Base-by-base conservation (phyloP, 2,888 invertebrate genomes). In the Ametastegia equiseti region DNA sequence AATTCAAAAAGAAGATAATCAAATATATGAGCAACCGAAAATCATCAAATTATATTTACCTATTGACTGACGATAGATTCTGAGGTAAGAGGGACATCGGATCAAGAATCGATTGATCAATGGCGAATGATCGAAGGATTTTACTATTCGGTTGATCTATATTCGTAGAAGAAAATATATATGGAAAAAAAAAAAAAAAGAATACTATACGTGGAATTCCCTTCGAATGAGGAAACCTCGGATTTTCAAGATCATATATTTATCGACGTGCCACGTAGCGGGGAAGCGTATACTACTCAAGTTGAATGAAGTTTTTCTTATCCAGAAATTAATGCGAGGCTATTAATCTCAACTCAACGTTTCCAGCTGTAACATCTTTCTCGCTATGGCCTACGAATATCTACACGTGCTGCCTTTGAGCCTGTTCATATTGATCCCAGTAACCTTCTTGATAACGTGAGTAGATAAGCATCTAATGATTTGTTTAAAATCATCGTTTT, bases 391-490 rank as follows among this genome's bases (percentile, higher is more conserved):
- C 69, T 89, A 89, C 83, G 88, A 88, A 81, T 88, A 89, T 83
- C 83, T 92, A 30, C 90, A 92, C 85, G 86, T 90, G 78, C 84
- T 92, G 81, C 92, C 92, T 39, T 82, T 92, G 80, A 88, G 89
- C 78, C 87, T 92, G 47, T 92, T 92, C 85, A 89, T 92, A 69
- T 83, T 92, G n/a, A 91, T 92, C 80, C 92, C 92, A 27, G 88
- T 88, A 50, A 92, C 92, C 15, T 92, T 92, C 82, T 84, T 92
- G 77, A 89, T 90, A 85, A 92, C 92, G 92, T 92, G 87, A 92
- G 92, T 92, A 83, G 30, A 27, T 50, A 30, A 63, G 27, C 9
- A 15, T 27, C 30, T 2, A 1, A 63, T 9, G 36, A 36, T 36
- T 36, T 33, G 1, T 36, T 36, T 47, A 13, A 15, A 42, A 42